phyloP scores from a whole-genome alignment of 30 jellyfish, hydroid and myxozoan species.

The Hydractinia echinata region DNA sequence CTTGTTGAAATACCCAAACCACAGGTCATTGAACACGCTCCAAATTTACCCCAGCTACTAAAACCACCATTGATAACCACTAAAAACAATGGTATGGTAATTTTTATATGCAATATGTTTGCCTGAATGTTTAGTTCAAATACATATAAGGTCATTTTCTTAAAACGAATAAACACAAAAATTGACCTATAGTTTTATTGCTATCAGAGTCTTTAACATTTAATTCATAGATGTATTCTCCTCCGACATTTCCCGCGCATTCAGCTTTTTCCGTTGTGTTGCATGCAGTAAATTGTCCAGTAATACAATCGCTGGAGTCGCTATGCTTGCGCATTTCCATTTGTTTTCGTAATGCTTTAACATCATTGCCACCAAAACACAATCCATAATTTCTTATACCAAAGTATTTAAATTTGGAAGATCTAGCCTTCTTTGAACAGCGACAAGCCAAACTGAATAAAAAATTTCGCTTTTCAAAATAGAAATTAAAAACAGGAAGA shows the following conservation, averaged over 20 bases:
- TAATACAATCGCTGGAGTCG: neutral
- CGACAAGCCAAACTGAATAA: slow-evolving; percentile 24
- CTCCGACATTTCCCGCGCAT: slow-evolving; percentile 12
- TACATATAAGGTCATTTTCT: too few relatives aligned
- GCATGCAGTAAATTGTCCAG: neutral
- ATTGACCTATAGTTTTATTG: too few relatives aligned
- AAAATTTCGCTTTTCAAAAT: neutral
- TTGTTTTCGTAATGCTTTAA: neutral
- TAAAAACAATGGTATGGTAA: too few relatives aligned
- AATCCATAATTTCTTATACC: slow-evolving; percentile 6
- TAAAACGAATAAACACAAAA: too few relatives aligned
- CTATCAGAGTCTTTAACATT: neutral
- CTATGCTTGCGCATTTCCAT: too few relatives aligned
- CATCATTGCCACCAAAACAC: slow-evolving; percentile 21
- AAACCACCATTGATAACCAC: slow-evolving; percentile 15
- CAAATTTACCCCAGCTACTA: slow-evolving; percentile 13
- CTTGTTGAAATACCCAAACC: slow-evolving; percentile 10
- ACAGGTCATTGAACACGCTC: slow-evolving; percentile 12
- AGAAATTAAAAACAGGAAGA: too few relatives aligned
- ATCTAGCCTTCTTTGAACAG: neutral
- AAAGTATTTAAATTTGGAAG: neutral
- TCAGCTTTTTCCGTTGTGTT: neutral
- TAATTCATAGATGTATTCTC: neutral
- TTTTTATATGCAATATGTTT: too few relatives aligned
- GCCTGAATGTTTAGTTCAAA: too few relatives aligned